phyloP scores from a whole-genome alignment of 2,888 invertebrate species.

The Leptinotarsa peninsularis region DNA sequence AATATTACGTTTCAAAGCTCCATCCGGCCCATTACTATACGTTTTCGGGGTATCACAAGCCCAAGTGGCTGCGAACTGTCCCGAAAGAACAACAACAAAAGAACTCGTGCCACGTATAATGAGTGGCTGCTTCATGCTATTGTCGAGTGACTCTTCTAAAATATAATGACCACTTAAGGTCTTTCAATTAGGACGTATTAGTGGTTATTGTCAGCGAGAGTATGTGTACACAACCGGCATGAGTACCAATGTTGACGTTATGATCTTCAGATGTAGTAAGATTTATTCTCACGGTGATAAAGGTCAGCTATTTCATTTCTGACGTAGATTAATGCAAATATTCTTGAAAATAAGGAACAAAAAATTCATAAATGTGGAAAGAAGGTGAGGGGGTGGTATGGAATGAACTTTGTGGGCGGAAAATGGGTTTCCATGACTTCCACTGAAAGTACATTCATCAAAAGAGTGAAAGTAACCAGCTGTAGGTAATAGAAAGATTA shows the following conservation, averaged over 20 bases:
- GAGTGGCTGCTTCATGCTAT: slow-evolving; percentile 36
- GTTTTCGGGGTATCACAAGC: background rate
- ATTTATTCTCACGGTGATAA: background rate
- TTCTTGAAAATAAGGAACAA: too few relatives aligned
- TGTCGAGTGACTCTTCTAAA: slow-evolving; percentile 47
- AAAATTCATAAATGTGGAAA: too few relatives aligned
- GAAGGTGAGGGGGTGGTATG: too few relatives aligned
- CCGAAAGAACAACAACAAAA: background rate
- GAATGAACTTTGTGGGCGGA: too few relatives aligned
- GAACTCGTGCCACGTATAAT: background rate
- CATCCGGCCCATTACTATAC: background rate
- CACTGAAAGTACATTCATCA: too few relatives aligned
- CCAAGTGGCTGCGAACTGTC: background rate
- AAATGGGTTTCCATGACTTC: too few relatives aligned
- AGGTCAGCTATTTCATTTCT: background rate
- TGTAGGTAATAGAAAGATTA: too few relatives aligned
- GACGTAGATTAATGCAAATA: too few relatives aligned
- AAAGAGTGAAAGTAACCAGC: too few relatives aligned
- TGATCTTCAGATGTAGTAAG: background rate
- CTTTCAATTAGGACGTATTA: slow-evolving; percentile 48
- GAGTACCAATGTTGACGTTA: background rate
- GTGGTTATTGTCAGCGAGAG: slow-evolving; percentile 42
- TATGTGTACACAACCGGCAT: background rate
- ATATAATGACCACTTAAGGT: slow-evolving; percentile 51
- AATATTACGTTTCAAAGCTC: background rate